A percentile compares a stretch with the other conserved stretches of the same genome.
These are phyloP conservation scores for Cromileptes altivelis DNA, from an alignment of 2,113 vertebrate species.

Conservation along the genomic window DNA sequence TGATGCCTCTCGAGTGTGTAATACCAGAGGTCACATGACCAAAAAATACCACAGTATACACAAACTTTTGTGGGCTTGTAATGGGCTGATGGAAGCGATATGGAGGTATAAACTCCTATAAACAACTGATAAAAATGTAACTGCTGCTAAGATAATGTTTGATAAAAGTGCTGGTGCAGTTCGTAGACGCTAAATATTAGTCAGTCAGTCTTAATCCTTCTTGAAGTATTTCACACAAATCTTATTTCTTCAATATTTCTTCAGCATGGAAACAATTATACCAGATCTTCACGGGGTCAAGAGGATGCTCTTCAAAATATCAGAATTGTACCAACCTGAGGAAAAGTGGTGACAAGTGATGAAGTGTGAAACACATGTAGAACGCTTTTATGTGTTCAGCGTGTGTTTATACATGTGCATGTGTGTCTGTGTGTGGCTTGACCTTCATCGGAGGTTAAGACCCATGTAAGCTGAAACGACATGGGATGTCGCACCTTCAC, in stretches of 20 bases:
- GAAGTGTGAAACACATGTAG: slow-evolving; percentile 52
- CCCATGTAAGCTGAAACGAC: slow-evolving; percentile 47
- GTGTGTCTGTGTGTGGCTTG: slow-evolving; percentile 44
- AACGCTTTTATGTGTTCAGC: slow-evolving; percentile 37
- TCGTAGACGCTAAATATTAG: neutral
- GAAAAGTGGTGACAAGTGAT: slow-evolving; percentile 20
- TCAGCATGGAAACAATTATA: slow-evolving; percentile 33
- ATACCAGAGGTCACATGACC: slow-evolving; percentile 49
- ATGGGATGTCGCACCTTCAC: slow-evolving; percentile 57
- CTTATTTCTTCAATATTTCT: neutral
- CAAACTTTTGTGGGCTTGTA: slow-evolving; percentile 13
- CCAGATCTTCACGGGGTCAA: neutral
- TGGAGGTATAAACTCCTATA: neutral
- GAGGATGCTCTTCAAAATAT: slow-evolving; percentile 37
- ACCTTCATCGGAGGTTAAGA: slow-evolving; percentile 53
- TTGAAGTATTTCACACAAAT: no score
- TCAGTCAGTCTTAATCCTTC: no score
- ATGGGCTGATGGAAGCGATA: neutral
- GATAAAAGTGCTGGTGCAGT: neutral
- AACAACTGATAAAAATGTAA: neutral
- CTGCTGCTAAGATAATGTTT: neutral
- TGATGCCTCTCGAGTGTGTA: slow-evolving; percentile 56
- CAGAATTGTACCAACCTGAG: slow-evolving; percentile 24
- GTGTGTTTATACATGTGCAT: slow-evolving; percentile 29
- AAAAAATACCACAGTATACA: slow-evolving; percentile 31